These are phyloP conservation scores for Cricetomys ansorgei DNA, from an alignment of 2,113 vertebrate genomes.

Conservation along the genomic window DNA sequence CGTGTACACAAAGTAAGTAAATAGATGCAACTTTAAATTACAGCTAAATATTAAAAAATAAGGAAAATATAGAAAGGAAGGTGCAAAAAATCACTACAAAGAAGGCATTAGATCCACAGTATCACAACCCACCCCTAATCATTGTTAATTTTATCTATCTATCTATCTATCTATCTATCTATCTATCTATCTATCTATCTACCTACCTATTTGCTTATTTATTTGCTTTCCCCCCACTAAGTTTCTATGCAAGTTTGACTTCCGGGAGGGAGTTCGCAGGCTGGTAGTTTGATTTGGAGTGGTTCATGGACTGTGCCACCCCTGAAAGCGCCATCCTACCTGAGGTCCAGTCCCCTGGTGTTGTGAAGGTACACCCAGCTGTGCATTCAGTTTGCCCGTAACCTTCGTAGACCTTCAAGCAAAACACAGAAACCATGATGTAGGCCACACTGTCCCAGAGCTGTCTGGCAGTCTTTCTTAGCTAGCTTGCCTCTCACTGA, in stretches of 20 bases:
- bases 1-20: neutral
- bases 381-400: slow-evolving; percentile 99
- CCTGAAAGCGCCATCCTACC: slow-evolving; percentile 85
- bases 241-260: neutral
- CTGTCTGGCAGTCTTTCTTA: neutral
- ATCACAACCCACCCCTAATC: neutral
- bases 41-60: neutral
- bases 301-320: neutral
- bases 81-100: neutral
- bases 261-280: neutral
- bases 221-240: neutral
- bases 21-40: neutral
- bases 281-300: neutral
- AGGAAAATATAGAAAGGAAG: neutral
- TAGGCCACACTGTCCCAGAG: neutral
- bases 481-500: neutral
- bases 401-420: slow-evolving; percentile 95
- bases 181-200: too few relatives aligned
- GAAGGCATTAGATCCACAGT: neutral
- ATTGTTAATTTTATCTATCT: too few relatives aligned
- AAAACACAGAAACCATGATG: slow-evolving; percentile 6
- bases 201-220: too few relatives aligned
- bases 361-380: slow-evolving; percentile 98
- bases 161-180: too few relatives aligned
- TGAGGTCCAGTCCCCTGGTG: slow-evolving; percentile 98